Evolutionary conservation across 2,797 vertebrate genomes (phyloP).

Genomic region (Geotrypetes seraphini): DNA sequence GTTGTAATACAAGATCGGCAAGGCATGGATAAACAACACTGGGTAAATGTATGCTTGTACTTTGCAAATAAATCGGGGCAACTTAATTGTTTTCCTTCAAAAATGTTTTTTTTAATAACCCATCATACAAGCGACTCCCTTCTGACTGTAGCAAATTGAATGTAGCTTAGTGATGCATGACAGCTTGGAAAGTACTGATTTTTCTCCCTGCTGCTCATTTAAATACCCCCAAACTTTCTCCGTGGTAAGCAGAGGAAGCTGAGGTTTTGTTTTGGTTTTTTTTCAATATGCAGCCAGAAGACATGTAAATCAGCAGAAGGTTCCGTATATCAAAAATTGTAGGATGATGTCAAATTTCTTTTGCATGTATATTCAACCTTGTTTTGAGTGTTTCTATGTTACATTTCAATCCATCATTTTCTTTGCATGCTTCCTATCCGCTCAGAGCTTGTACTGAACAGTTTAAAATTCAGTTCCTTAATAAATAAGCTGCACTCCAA

Average conservation of each 20-base stretch:
- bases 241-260: not conserved
- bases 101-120: slow-evolving; percentile 1
- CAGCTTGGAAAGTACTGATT: slow-evolving; percentile 2
- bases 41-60: not conserved
- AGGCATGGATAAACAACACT: too few relatives aligned
- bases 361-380: slow-evolving; percentile 16
- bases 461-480: too few relatives aligned
- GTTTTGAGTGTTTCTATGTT: slow-evolving; percentile 9
- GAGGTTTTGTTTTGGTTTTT: too few relatives aligned
- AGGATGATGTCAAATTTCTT: slow-evolving; percentile 6
- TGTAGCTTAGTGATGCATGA: slow-evolving; percentile 16
- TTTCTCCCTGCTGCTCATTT: not conserved
- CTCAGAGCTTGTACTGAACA: too few relatives aligned
- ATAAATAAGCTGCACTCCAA: too few relatives aligned
- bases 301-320: not conserved
- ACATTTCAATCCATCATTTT: slow-evolving; percentile 12
- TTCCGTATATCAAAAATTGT: slow-evolving; percentile 9
- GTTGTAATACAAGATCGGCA: too few relatives aligned
- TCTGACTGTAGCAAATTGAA: slow-evolving; percentile 10
- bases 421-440: slow-evolving; percentile 6
- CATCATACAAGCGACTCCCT: slow-evolving; percentile 7
- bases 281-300: slow-evolving; percentile 20
- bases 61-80: not conserved
- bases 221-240: slow-evolving; percentile 7
- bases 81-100: slow-evolving; percentile 2